Evolutionary conservation across 2,888 invertebrate species (phyloP), one percentile per base, ranked within the genome.

Genomic region (Cepaea hortensis): DNA sequence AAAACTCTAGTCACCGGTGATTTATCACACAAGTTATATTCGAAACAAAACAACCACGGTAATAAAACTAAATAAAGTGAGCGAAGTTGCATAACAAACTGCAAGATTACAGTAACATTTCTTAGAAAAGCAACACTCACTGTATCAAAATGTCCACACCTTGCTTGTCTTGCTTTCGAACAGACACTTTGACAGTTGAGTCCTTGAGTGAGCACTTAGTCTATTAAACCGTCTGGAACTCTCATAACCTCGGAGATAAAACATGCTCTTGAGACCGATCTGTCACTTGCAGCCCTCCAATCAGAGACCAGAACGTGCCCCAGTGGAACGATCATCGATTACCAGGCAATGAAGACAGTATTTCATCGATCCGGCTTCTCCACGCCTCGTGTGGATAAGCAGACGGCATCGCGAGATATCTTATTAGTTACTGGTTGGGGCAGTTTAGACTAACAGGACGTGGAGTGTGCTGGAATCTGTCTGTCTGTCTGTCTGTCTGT

Each of bases 251-350:
- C n/a, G 13, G 13, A 50, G 23, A 76, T 76, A 76, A 76, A 75
- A 46, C 76, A 84, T 76, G 84, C 75, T 84, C 84, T 48, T 3
- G 76, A 68, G 75, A 75, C 62, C 70, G 23, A 9, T 62, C 48
- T 70, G 79, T 50, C 70, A 75, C 77, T 6, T 70, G 55, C 23
- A 77, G 55, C 35, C 65, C 70, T 46, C 85, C 85, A 85, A 85
- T 85, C 70, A 85, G 79, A 6, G 68, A 46, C 23, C 23, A 79
- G 79, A 70, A 85, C 13, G 70, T 11, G 55, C 70, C 85, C 85
- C 85, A 23, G 72, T 68, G 85, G 85, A 79, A 65, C 79, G 79
- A 68, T 85, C 79, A 85, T 85, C 79, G 85, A 85, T 85, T 85
- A 70, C n/a, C 13, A 5, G 61, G 46, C 23, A 85, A 68, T 5